These are phyloP conservation scores for Neria commutata DNA, from an alignment of 2,888 invertebrate genomes.

Conservation along the genomic window DNA sequence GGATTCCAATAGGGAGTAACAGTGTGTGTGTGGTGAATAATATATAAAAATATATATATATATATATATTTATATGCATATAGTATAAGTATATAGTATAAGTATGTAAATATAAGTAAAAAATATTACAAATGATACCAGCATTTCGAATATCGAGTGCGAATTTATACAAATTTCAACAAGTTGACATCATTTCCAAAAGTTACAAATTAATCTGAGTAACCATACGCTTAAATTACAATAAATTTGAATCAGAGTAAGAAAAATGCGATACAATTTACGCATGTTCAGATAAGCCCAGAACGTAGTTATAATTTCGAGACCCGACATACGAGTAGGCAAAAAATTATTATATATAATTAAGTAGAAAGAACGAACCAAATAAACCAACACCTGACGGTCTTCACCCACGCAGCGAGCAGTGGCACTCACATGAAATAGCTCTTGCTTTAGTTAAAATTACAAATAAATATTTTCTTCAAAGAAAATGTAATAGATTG, in stretches of 20 bases:
- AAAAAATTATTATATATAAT: background rate
- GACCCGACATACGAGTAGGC: background rate
- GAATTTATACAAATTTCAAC: background rate
- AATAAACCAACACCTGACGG: constrained; percentile 60
- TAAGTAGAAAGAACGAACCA: background rate
- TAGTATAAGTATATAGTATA: no score
- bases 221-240: background rate
- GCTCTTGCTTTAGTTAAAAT: no score
- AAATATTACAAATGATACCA: no score
- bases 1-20: constrained; percentile 39
- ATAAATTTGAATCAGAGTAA: background rate
- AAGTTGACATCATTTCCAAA: background rate
- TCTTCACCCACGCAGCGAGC: constrained; percentile 47
- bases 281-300: background rate
- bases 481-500: background rate
- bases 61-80: background rate
- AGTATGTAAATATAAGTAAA: no score
- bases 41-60: background rate
- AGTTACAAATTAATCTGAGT: background rate
- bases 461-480: background rate
- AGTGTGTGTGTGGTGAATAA: no score
- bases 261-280: background rate
- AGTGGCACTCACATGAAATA: no score
- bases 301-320: background rate
- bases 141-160: no score